phyloP scores from a whole-genome alignment of 2,797 vertebrate species.

The Percopsis omiscomaycus region DNA sequence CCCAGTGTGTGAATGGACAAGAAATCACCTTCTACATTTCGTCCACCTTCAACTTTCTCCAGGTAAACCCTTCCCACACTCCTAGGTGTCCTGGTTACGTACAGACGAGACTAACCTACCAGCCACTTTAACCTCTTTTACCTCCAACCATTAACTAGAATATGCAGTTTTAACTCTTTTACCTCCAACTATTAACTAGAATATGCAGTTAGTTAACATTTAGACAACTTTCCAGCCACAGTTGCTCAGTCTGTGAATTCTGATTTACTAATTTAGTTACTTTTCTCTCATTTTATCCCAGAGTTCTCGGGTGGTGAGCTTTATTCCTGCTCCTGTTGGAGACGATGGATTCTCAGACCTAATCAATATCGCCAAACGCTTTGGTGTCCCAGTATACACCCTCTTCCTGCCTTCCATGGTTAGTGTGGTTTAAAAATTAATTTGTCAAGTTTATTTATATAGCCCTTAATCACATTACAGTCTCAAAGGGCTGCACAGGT shows the following conservation, averaged over 20 bases:
- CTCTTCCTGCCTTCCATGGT: constrained; percentile 72
- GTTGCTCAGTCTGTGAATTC: no score
- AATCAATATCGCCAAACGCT: constrained; percentile 62
- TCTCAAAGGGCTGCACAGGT: no score
- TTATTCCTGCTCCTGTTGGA: constrained; percentile 62
- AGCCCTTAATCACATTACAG: no score
- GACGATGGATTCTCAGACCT: constrained; percentile 60
- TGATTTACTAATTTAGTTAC: not conserved
- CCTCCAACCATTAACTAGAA: no score
- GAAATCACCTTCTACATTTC: constrained; percentile 66
- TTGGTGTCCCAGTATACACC: constrained; percentile 67
- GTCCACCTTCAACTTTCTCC: constrained; percentile 65
- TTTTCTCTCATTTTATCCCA: constrained; percentile 17
- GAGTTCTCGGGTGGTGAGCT: constrained; percentile 71
- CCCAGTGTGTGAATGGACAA: constrained; percentile 47
- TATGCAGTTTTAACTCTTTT: no score
- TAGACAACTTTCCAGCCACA: no score
- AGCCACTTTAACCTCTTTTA: no score
- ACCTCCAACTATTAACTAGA: no score
- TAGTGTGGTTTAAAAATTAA: constrained; percentile 12
- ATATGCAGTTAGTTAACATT: no score
- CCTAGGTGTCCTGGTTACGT: not conserved
- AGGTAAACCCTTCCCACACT: constrained; percentile 51
- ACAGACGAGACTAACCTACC: not conserved
- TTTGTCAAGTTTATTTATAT: no score